phyloP scores from a whole-genome alignment of 2,113 vertebrate genomes.

The Odontesthes bonariensis region DNA sequence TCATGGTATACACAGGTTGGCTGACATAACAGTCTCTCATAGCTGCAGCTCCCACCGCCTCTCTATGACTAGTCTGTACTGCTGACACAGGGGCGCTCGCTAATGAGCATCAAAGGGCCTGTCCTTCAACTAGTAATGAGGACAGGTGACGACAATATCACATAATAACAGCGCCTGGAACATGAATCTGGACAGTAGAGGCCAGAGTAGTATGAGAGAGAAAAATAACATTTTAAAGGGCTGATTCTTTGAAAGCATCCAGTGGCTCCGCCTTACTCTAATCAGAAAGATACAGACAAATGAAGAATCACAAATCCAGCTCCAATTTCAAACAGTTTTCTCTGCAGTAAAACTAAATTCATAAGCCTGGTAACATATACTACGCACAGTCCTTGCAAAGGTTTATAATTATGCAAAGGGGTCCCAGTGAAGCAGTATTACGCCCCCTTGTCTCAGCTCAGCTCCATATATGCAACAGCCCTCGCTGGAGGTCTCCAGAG shows the following conservation, averaged over 20 bases:
- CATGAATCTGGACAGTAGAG: constrained; percentile 66
- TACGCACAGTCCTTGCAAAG: constrained; percentile 42
- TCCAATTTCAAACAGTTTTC: constrained; percentile 32
- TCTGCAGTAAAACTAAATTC: constrained; percentile 48
- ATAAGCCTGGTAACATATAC: constrained; percentile 47
- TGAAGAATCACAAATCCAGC: constrained; percentile 33
- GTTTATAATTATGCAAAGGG: constrained; percentile 72
- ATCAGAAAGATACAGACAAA: constrained; percentile 23
- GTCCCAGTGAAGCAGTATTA: constrained; percentile 74
- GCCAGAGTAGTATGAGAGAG: constrained; percentile 47
- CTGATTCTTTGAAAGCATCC: constrained; percentile 30
- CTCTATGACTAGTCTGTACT: constrained; percentile 58
- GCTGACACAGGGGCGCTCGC: constrained; percentile 69
- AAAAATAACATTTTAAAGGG: constrained; percentile 53
- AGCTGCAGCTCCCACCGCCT: constrained; percentile 57
- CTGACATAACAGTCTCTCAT: constrained; percentile 74
- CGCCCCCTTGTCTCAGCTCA: constrained; percentile 51
- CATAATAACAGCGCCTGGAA: constrained; percentile 69
- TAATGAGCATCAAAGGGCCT: constrained; percentile 82
- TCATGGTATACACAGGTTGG: constrained; percentile 77
- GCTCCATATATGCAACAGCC: constrained; percentile 65
- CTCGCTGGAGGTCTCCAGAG: constrained; percentile 75
- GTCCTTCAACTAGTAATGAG: constrained; percentile 81
- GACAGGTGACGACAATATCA: constrained; percentile 75
- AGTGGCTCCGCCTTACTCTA: constrained; percentile 3